Base-by-base conservation (phyloP, 2,888 invertebrate species). In the Leucania comma region DNA sequence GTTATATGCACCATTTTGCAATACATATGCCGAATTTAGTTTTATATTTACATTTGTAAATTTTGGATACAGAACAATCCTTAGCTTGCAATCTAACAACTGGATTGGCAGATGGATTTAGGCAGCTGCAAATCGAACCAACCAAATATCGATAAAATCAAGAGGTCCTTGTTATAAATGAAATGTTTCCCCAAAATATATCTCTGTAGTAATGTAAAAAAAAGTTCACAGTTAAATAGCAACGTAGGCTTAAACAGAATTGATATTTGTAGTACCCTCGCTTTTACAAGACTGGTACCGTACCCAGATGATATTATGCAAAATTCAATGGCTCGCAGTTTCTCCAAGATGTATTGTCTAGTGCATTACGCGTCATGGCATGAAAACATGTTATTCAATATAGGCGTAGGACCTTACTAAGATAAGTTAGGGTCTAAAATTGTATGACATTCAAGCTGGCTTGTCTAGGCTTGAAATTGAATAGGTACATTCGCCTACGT, bases 301-400 rank as follows among this genome's bases (percentile, higher is more conserved):
- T 71, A 78, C 20, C 20, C 57, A 35, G 50, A 57, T 32, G 60
- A 80, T 60, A 69, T 86, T 87, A 88, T 88, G 86, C 80, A 84
- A 86, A 87, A 82, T 80, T 81, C 82, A 84, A 88, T 85, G 86
- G 86, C 82, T 81, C 80, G 84, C 86, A 86, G 86, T 90, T 88
- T 91, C 90, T 87, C 87, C 71, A 82, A 87, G 87, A 85, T 81
- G 80, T 81, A 90, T 91, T 91, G 90, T 90, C 85, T 88, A 66
- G 70, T 80, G 75, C 67, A 74, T 68, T 86, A 72, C 68, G 79
- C 80, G 72, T 72, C 75, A 64, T 46, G 38, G 51, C 58, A 74
- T 58, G 66, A 60, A 62, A 68, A 58, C 54, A 56, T 51, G 17
- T 35, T 66, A 57, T 48, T 42, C 32, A 66, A 60, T 17, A 10